Percentiles rank a stretch among this genome's conserved stretches.
Conservation (phyloP, 2,797 vertebrate species). For the Cichlasoma orientale region DNA sequence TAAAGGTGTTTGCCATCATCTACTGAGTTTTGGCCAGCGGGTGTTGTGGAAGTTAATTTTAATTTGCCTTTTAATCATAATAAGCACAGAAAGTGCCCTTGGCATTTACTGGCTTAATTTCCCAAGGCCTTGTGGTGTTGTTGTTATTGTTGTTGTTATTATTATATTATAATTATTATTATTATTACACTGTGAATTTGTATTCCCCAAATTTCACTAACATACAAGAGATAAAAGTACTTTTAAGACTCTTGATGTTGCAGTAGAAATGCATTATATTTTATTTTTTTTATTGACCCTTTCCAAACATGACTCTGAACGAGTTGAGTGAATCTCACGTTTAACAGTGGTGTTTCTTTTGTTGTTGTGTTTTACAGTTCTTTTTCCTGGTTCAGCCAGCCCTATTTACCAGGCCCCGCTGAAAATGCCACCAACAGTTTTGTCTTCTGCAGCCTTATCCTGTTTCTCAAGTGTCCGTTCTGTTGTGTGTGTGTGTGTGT, state of each 20-base stretch:
- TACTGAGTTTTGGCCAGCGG: slow-evolving; percentile 26
- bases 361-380: slow-evolving; percentile 99
- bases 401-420: slow-evolving; percentile 99
- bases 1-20: slow-evolving; percentile 39
- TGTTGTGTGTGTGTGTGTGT: slow-evolving; percentile 86
- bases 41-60: slow-evolving; percentile 29
- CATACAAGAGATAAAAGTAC: slow-evolving; percentile 41
- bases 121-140: slow-evolving; percentile 38
- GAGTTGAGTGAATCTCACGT: slow-evolving; percentile 90
- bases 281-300: slow-evolving; percentile 62
- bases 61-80: slow-evolving; percentile 39
- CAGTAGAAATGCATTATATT: slow-evolving; percentile 63
- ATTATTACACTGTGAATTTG: slow-evolving; percentile 45
- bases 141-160: background rate
- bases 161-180: background rate
- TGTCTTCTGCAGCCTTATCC: slow-evolving; percentile 99
- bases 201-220: slow-evolving; percentile 57
- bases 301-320: slow-evolving; percentile 93
- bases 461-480: slow-evolving; percentile 99
- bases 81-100: slow-evolving; percentile 38
- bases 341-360: slow-evolving; percentile 99
- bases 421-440: slow-evolving; percentile 99
- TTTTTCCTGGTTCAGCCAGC: slow-evolving; percentile 99
- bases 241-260: slow-evolving; percentile 61
- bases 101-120: slow-evolving; percentile 50